phyloP scores from a whole-genome alignment of 2,113 vertebrate species.

The Tupaia chinensis region DNA sequence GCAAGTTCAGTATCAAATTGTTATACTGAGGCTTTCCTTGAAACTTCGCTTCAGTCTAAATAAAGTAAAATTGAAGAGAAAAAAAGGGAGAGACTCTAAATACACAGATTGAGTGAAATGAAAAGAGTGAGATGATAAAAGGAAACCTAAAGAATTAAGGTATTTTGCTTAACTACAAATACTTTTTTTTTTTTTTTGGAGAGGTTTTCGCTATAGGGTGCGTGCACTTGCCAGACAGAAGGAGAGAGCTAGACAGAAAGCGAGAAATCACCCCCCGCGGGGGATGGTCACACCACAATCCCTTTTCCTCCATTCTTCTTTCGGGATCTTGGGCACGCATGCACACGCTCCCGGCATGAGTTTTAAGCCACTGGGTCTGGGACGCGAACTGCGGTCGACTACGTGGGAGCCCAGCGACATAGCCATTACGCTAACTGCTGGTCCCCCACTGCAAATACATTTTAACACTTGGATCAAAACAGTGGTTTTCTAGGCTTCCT shows the following conservation, averaged over 20 bases:
- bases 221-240: too few relatives aligned
- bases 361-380: too few relatives aligned
- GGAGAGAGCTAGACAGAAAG: too few relatives aligned
- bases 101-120: neutral
- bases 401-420: too few relatives aligned
- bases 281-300: too few relatives aligned
- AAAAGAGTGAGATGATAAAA: neutral
- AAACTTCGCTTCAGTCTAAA: constrained; percentile 3
- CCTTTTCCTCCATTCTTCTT: too few relatives aligned
- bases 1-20: neutral
- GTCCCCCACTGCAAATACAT: neutral
- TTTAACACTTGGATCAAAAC: neutral
- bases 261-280: too few relatives aligned
- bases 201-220: too few relatives aligned
- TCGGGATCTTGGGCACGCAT: too few relatives aligned
- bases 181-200: neutral
- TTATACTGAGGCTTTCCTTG: neutral
- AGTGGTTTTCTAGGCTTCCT: neutral
- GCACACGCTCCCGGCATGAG: too few relatives aligned
- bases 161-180: neutral
- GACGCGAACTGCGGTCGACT: too few relatives aligned
- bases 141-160: neutral
- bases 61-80: neutral
- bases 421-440: too few relatives aligned
- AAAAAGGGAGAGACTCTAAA: neutral